Conservation (phyloP, 2,113 vertebrate species). For the Ariopsis seemanni region DNA sequence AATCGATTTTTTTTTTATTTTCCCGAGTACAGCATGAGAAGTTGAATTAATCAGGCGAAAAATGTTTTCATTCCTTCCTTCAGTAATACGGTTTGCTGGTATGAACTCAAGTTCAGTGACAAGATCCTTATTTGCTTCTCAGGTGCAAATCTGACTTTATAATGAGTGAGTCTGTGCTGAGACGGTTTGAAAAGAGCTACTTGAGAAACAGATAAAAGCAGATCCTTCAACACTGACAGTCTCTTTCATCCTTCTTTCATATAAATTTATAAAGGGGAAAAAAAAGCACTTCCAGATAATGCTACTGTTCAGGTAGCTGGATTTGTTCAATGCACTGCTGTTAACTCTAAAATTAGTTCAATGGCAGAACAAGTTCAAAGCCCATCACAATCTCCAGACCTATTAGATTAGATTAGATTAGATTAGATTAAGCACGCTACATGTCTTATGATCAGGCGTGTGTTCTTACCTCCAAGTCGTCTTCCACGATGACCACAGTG, state of each 20-base stretch:
- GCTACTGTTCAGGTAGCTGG: not conserved
- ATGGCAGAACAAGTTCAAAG: not conserved
- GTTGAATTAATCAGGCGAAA: not conserved
- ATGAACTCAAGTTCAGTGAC: constrained; percentile 3
- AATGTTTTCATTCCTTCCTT: not conserved
- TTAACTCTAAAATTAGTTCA: not conserved
- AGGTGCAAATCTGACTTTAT: constrained; percentile 38
- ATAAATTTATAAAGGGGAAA: not conserved
- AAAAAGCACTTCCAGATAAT: not conserved
- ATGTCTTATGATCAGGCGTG: not conserved
- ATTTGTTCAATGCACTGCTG: not conserved
- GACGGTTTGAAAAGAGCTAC: constrained; percentile 40
- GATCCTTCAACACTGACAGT: constrained; percentile 7
- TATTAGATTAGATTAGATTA: too few species aligned
- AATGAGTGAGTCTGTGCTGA: constrained; percentile 38
- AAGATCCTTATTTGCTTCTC: constrained; percentile 25
- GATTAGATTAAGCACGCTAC: not conserved
- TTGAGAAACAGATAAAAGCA: constrained; percentile 41
- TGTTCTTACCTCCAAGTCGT: constrained; percentile 83
- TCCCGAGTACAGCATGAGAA: not conserved
- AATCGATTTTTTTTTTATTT: not conserved
- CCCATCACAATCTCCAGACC: not conserved
- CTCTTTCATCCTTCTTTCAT: constrained; percentile 19
- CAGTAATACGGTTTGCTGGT: not conserved
- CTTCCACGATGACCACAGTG: constrained; percentile 89